A percentile compares a stretch with the other conserved stretches of the same genome.
phyloP scores from a whole-genome alignment of 1,140 invertebrate genomes.

The Drosophila saltans region DNA sequence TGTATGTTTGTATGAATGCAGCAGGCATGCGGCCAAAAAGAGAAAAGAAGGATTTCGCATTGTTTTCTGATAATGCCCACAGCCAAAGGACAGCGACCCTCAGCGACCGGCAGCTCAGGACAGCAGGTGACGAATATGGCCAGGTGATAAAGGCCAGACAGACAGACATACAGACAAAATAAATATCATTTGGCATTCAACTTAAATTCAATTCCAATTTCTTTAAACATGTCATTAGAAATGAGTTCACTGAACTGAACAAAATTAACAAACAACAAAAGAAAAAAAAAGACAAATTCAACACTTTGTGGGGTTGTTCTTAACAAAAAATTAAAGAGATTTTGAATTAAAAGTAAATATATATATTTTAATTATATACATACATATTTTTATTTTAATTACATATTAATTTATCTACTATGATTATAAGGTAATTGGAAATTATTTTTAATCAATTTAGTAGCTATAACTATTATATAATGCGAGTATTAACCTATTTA shows the following conservation, averaged over 20 bases:
- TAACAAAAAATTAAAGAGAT: no score
- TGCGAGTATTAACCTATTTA: no score
- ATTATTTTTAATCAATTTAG: no score
- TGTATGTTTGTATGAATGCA: neutral
- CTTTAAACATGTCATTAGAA: neutral
- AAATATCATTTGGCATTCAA: constrained; percentile 9
- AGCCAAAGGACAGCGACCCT: constrained; percentile 2
- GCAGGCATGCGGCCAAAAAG: neutral
- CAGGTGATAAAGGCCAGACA: constrained; percentile 3
- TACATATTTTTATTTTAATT: no score
- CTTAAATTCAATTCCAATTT: neutral
- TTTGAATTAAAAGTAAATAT: no score
- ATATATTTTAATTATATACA: no score
- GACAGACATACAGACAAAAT: neutral
- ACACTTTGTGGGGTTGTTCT: no score
- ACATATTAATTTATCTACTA: no score
- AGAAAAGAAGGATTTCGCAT: neutral
- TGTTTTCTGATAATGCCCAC: neutral
- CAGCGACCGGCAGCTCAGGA: no score
- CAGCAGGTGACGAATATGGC: neutral
- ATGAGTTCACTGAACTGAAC: constrained; percentile 2
- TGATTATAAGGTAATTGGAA: no score
- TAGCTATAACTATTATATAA: no score
- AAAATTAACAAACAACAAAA: neutral
- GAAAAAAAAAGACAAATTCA: constrained; percentile 1